Base-by-base conservation (phyloP, 2,888 invertebrate genomes). In the Pollenia labialis region DNA sequence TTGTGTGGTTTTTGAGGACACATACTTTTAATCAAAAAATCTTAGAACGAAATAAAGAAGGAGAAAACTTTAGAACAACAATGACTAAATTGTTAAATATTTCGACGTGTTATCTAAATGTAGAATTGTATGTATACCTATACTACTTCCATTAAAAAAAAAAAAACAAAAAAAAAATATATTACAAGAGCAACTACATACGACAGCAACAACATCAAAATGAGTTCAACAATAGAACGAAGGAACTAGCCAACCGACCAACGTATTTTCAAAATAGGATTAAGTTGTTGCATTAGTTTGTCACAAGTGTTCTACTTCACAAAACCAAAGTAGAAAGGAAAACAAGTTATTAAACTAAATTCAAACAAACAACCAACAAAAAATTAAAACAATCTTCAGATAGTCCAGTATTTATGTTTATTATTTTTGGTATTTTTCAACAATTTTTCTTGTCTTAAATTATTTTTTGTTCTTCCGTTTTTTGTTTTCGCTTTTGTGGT, bases 251-350 rank as follows among this genome's bases (percentile, higher is more conserved):
- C 4, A 68, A 69, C 40, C 69, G 50, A n/a, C 52, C 16, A 54
- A 42, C n/a, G 6, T n/a, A 16, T 56, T 46, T 66, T 23, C 56
- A 54, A 72, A 75, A 76, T 60, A 68, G 69, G 75, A 75, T 69
- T 82, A 76, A 52, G 60, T 44, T 75, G 58, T n/a, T 58, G 58
- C 52, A 18, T 81, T 81, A 81, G 58, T 81, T 81, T 82, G 68
- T 82, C 69, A 69, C 62, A 82, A 82, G 68, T 60, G 66, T 69
- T 69, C 46, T 52, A 69, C 60, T 69, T 52, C 40, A 60, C 52
- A 46, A 44, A 64, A 64, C 71, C 54, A 16, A 71, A 71, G 12
- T 54, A 18, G 40, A 64, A 32, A 62, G 10, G 52, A 71, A 71
- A 77, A 56, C 32, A 48, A 72, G 46, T 60, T 68, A 56, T 69